Base-by-base conservation (phyloP, 2,888 invertebrate genomes). In the Thymelicus acteon region DNA sequence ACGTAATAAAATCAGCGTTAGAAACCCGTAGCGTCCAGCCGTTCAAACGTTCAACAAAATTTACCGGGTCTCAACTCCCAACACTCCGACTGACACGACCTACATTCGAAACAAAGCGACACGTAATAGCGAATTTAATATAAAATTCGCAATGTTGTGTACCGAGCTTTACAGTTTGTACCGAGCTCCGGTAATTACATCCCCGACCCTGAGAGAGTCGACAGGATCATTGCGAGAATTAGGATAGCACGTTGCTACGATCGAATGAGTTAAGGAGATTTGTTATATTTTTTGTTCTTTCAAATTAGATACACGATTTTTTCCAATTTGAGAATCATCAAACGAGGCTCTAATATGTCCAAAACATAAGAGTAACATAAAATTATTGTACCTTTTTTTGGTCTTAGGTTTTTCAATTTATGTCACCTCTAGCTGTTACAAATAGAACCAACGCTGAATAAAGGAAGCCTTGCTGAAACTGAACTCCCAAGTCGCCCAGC, bases 61-160 rank as follows among this genome's bases (percentile, higher is more conserved):
- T 52, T 39, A 52, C 40, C 54, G 44, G 13, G 39, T 57, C 19
- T 31, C 31, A 12, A 15, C 40, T 44, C 40, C 10, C 24, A 13
- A 19, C 8, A 19, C 31, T 24, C 13, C 54, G 24, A 58, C 58
- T 60, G 31, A 63, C 60, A 39, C 58, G 71, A 71, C 71, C 71
- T 54, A 66, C 61, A 61, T 71, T 57, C n/a, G 47, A 52, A 61
- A 71, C 60, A 71, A 71, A 65, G 61, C 64, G 44, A 31, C 24
- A 37, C 60, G 44, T 54, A 71, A 65, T 60, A 65, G 60, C 65
- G 65, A 65, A 65, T 71, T 71, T 71, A 52, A 71, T 66, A 66
- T 66, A 71, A 71, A 66, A 65, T 71, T 71, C 60, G 65, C 40
- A 15, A 54, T 54, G 39, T 61, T 57, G 44, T 48, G 60, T 71